Evolutionary conservation across 1,140 invertebrate genomes (phyloP), one percentile per base, ranked within the genome.

Genomic region (Drosophila kepulauana): DNA sequence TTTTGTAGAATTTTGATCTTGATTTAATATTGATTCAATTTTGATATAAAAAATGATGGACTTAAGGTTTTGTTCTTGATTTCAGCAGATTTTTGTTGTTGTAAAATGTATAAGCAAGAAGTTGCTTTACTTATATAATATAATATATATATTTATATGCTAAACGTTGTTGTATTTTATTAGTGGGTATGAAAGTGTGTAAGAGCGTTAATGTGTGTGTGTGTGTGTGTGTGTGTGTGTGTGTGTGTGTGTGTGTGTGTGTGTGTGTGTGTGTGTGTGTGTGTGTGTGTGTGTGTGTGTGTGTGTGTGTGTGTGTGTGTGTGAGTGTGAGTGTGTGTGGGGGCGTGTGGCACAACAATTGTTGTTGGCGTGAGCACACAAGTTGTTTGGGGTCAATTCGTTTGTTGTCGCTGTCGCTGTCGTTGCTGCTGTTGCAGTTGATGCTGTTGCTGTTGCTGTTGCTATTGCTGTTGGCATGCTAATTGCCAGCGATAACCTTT

Each of bases 401-500:
- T 28, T 59, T 51, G 41, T 30, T 59, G 62, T 7, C 10, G 46
- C 13, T 38, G 16, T 33, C 38, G 63, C 28, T 58, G 20, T 25
- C 20, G 20, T 25, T 25, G 62, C 15, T 41, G 41, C 8, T 46
- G 58, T 20, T 20, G 20, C 20, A 1, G 63, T 35, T 58, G 41
- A 11, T 41, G 41, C 8, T 46, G 58, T 20, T 20, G 20, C 16
- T 16, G 63, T 35, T 58, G 38, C 8, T 46, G 58, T 33, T 75
- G 72, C 45, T 63, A 51, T 15, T 70, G 65, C 15, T 68, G 57
- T 41, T 74, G 68, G 74, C 68, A 76, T 56, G 74, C 68, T 76
- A 76, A 76, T 76, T 76, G 74, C 68, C 43, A 38, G 48, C 75
- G 75, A 78, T 78, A 78, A 74, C 75, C 75, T 78, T 78, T 78